These are phyloP conservation scores for Andrena chrysosceles DNA, from an alignment of 2,888 invertebrate species.

Conservation along the genomic window DNA sequence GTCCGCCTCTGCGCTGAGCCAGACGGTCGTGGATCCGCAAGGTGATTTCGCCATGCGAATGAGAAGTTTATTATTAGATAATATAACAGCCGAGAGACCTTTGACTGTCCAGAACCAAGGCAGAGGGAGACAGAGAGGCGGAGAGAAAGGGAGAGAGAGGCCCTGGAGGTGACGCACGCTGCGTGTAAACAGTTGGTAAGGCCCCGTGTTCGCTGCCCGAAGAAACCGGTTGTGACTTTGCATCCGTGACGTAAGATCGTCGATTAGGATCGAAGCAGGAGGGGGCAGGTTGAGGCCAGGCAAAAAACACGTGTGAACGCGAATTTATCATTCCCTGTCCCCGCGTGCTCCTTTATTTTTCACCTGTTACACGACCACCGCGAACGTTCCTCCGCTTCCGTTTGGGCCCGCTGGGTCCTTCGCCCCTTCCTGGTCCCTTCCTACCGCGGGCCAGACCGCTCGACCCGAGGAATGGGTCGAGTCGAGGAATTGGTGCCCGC, in stretches of 20 bases:
- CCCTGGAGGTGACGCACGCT: conserved; percentile 54
- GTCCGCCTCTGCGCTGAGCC: neutral
- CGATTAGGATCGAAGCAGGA: conserved; percentile 75
- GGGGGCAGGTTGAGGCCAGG: conserved; percentile 36
- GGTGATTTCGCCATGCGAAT: conserved; percentile 34
- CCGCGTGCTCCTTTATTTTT: conserved; percentile 51
- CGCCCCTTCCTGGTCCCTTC: conserved; percentile 7
- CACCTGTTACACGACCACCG: conserved; percentile 46
- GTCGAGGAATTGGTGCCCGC: neutral
- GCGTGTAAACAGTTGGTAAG: conserved; percentile 74
- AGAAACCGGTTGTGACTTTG: conserved; percentile 83
- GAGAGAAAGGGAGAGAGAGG: neutral
- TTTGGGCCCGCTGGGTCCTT: conserved; percentile 21
- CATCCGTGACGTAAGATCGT: conserved; percentile 82
- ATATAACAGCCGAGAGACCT: conserved; percentile 38
- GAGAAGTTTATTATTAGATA: conserved; percentile 49
- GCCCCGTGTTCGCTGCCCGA: conserved; percentile 64
- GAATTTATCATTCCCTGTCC: conserved; percentile 71
- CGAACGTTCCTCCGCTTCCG: conserved; percentile 34
- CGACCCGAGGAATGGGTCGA: neutral
- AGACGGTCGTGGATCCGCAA: neutral
- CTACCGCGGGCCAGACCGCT: conserved; percentile 6
- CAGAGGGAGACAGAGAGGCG: neutral
- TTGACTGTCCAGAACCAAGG: conserved; percentile 30
- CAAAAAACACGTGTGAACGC: conserved; percentile 73